These are phyloP conservation scores for Tachysurus fulvidraco DNA, from an alignment of 2,113 vertebrate genomes.

Conservation along the genomic window DNA sequence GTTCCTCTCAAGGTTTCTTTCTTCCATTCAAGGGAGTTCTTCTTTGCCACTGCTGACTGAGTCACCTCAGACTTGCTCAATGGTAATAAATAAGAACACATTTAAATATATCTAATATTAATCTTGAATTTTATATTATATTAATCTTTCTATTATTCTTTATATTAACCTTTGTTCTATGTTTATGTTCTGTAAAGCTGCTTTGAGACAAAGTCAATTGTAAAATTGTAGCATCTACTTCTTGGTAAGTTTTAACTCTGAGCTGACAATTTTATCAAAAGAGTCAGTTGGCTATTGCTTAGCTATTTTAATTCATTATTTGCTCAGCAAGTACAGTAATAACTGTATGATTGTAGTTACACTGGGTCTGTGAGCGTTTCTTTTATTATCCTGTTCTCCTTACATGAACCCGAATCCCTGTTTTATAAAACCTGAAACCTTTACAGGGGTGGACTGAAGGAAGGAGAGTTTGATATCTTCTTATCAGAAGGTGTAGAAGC, in stretches of 20 bases:
- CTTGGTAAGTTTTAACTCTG: not conserved
- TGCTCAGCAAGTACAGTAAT: too few species aligned
- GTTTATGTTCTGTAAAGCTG: too few species aligned
- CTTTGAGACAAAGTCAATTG: too few species aligned
- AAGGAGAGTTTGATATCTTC: conserved; percentile 28
- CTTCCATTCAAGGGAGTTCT: too few species aligned
- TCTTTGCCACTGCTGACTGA: too few species aligned
- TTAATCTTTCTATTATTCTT: too few species aligned
- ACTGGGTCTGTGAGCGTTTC: conserved; percentile 3
- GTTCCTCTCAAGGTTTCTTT: too few species aligned
- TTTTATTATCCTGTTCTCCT: not conserved
- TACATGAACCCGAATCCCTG: not conserved
- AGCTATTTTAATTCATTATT: not conserved
- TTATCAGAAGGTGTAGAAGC: conserved; percentile 33
- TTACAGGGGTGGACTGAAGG: not conserved
- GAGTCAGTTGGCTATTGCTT: not conserved
- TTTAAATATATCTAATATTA: too few species aligned
- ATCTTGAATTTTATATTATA: too few species aligned
- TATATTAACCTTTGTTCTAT: too few species aligned
- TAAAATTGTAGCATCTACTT: not conserved
- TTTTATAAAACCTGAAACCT: conserved; percentile 17
- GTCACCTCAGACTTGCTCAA: too few species aligned
- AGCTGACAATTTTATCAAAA: not conserved
- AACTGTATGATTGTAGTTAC: not conserved
- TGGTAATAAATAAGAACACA: too few species aligned